A percentile compares a stretch with the other conserved stretches of the same genome.
phyloP scores from a whole-genome alignment of 2,888 invertebrate genomes.

The Odontocolon sp. region DNA sequence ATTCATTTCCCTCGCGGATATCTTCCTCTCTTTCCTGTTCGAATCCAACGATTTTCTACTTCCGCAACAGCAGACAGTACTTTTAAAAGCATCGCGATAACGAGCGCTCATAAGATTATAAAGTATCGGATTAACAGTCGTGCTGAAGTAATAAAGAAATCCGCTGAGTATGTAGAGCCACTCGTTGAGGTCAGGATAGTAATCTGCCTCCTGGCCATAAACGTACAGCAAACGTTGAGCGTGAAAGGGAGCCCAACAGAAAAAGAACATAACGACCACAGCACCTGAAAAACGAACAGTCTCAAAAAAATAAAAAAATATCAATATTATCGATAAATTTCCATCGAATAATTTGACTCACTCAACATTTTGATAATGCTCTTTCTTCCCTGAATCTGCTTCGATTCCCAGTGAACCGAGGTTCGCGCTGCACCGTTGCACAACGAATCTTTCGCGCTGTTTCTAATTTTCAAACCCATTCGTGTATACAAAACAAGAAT shows the following conservation, averaged over 20 bases:
- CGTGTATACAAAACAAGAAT: constrained; percentile 90
- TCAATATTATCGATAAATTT: too few species aligned
- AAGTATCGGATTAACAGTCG: constrained; percentile 93
- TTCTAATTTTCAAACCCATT: constrained; percentile 88
- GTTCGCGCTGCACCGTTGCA: constrained; percentile 82
- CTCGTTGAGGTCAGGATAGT: constrained; percentile 87
- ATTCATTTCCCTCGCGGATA: constrained; percentile 8
- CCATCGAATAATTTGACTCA: too few species aligned
- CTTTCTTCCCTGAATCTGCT: constrained; percentile 87
- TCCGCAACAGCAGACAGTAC: constrained; percentile 85
- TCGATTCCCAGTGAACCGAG: constrained; percentile 87
- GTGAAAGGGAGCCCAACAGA: constrained; percentile 98
- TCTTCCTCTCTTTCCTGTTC: constrained; percentile 63
- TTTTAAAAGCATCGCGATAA: constrained; percentile 90
- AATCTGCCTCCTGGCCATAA: constrained; percentile 85
- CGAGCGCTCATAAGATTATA: constrained; percentile 92
- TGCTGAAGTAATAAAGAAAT: constrained; percentile 90
- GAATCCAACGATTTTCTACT: background rate
- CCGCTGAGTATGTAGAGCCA: constrained; percentile 91
- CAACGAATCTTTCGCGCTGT: constrained; percentile 81
- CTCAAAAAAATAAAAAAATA: background rate
- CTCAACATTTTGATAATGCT: constrained; percentile 91
- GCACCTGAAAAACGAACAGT: constrained; percentile 86
- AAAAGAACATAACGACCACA: constrained; percentile 95
- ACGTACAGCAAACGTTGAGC: constrained; percentile 93